phyloP scores from a whole-genome alignment of 2,888 invertebrate genomes.

The Neuroscelio doddi region DNA sequence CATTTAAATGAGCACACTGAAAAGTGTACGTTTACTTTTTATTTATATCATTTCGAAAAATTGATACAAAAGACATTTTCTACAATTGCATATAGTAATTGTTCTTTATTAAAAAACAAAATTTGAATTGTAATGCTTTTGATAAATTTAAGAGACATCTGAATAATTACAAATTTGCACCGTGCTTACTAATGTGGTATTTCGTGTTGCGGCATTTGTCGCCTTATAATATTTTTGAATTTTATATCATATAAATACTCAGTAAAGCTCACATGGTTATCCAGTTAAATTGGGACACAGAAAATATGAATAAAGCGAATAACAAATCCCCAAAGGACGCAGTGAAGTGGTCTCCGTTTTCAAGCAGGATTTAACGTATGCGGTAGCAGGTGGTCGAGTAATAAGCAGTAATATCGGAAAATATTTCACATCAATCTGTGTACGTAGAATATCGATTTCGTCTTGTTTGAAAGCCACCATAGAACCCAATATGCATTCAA shows the following conservation, averaged over 20 bases:
- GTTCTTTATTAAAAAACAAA: too few species aligned
- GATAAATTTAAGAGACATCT: too few species aligned
- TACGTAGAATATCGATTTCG: constrained; percentile 60
- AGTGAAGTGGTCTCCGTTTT: constrained; percentile 23
- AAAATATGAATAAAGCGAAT: constrained; percentile 23
- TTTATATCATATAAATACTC: background rate
- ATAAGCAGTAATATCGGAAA: constrained; percentile 62
- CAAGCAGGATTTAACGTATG: constrained; percentile 31
- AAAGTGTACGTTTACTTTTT: too few species aligned
- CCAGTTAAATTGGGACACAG: constrained; percentile 16
- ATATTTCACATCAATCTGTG: constrained; percentile 63
- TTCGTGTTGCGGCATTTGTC: too few species aligned
- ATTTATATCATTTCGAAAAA: too few species aligned
- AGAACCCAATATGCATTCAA: constrained; percentile 57
- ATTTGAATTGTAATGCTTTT: too few species aligned
- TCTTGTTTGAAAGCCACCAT: constrained; percentile 47
- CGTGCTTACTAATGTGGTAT: too few species aligned
- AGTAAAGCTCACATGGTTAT: constrained; percentile 7
- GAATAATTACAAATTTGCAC: too few species aligned
- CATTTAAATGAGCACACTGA: too few species aligned
- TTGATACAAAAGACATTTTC: too few species aligned
- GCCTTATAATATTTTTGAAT: too few species aligned
- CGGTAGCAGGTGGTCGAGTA: constrained; percentile 54
- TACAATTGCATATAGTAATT: too few species aligned
- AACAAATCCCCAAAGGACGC: constrained; percentile 28